Percentiles rank a stretch among this genome's conserved stretches.
Conservation (phyloP, 2,797 vertebrate species). For the Passerculus sandwichensis region DNA sequence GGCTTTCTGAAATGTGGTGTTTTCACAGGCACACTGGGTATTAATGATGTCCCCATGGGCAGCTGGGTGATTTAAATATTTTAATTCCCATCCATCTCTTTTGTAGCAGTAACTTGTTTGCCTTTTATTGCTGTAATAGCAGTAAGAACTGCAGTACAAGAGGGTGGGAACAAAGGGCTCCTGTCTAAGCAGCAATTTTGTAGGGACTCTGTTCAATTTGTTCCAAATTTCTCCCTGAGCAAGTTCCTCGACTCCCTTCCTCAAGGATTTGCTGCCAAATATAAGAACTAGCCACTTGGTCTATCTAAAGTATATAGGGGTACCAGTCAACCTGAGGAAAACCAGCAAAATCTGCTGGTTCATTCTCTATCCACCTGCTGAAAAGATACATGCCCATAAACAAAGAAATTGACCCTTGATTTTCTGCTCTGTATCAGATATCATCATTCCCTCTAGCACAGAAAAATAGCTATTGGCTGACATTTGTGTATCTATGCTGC, state of each 20-base stretch:
- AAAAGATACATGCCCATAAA: background rate
- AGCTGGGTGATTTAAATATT: conserved; percentile 48
- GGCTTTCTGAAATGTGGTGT: conserved; percentile 8
- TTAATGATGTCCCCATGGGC: conserved; percentile 43
- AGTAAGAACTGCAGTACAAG: background rate
- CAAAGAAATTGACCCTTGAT: background rate
- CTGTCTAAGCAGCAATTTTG: background rate
- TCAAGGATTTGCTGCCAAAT: background rate
- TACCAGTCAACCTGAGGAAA: background rate
- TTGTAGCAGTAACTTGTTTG: background rate
- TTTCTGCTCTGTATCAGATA: background rate
- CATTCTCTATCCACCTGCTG: background rate
- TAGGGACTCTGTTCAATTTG: background rate
- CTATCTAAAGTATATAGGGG: background rate
- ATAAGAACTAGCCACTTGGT: background rate
- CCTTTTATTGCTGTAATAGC: background rate
- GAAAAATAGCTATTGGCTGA: background rate
- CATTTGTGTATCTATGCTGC: background rate
- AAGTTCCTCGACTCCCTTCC: background rate
- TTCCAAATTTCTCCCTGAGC: background rate
- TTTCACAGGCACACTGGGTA: conserved; percentile 43
- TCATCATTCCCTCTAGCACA: background rate
- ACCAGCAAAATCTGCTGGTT: background rate
- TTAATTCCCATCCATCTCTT: conserved; percentile 35
- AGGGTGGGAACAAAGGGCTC: background rate